Base-by-base conservation (phyloP, 2,888 invertebrate genomes). In the Schizaphis graminum region DNA sequence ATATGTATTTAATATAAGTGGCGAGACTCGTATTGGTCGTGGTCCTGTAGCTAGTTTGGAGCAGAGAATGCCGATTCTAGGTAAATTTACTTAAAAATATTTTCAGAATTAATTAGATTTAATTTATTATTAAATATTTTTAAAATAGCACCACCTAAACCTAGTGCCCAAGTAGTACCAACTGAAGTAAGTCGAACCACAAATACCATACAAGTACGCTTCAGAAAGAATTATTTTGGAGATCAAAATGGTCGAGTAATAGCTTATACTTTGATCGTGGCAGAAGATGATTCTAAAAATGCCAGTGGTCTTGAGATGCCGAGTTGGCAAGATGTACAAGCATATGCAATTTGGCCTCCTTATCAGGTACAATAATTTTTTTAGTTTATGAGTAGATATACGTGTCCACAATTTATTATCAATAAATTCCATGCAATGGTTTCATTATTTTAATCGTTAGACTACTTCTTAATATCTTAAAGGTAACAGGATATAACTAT, bases 251-350 rank as follows among this genome's bases (percentile, higher is more conserved):
- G 99, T 89, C 97, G 97, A 28, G 97, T 98, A 53, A 97, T 97
- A 85, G 97, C 97, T 95, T 99, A 99, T 96, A 98, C 98, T 93
- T 97, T 99, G 94, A 98, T 99, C 95, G 98, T 99, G 91, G 98
- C 98, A 35, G 98, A 98, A 96, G 98, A 98, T 96, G 98, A 98
- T 95, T 97, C 97, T 91, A 97, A 97, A 95, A 98, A 98, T 96
- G 97, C 98, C 47, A 97, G 98, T 35, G 97, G 97, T 16, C 96
- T 98, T 91, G 98, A 98, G 95, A 98, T 99, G 97, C 98, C 98
- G 1, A 98, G 98, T 95, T 99, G 99, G 99, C 97, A 97, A 95
- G 98, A 98, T 96, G 99, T 99, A 89, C 98, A 98, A 96, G 97
- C 97, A 86, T 98, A 98, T 96, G 97, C 98, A 92, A 96, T 97